Base-by-base conservation (phyloP, 2,888 invertebrate genomes). In the Lissocephala sabroskyi region DNA sequence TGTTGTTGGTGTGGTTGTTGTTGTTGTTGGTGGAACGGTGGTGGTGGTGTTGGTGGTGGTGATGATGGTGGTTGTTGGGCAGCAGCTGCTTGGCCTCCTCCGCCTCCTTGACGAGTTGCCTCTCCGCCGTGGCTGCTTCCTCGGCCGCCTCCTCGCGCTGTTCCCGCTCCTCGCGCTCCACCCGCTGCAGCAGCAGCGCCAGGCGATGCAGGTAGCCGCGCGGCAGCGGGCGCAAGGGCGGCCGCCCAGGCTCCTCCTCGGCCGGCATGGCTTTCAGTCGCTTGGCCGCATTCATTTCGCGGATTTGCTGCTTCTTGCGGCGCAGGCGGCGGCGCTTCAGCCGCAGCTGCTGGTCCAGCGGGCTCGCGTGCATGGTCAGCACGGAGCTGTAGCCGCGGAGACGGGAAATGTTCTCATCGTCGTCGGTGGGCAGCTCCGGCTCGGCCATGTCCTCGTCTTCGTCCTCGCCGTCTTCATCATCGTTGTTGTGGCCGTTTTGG, bases 21-120 rank as follows among this genome's bases (percentile, higher is more conserved):
- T 57, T 79, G 65, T 79, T 79, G 59, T 79, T 73, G 65, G 57
- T 73, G 74, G 77, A 71, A 76, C 71, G 71, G 74, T 71, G 70
- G 73, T 66, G 45, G 16, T 36, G 36, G 16, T 36, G 67, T 59
- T 66, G 75, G 61, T 68, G 63, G n/a, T n/a, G n/a, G n/a, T n/a
- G n/a, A n/a, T n/a, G n/a, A n/a, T n/a, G n/a, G n/a, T n/a, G n/a
- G n/a, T n/a, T n/a, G 67, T 70, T 75, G 57, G 57, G 68, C 37
- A 59, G 59, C 44, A 62, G 53, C 56, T 62, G 63, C 57, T 73
- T 71, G 17, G 55, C 49, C 49, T 45, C 40, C 49, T 59, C 55
- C n/a, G 54, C 44, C 44, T 62, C 57, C 52, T 46, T 44, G 26
- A 16, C 33, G 45, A 17, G 14, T 16, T 35, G 10, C 10, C 14